Conservation (phyloP, 2,113 vertebrate genomes). For the Lophura nycthemera region DNA sequence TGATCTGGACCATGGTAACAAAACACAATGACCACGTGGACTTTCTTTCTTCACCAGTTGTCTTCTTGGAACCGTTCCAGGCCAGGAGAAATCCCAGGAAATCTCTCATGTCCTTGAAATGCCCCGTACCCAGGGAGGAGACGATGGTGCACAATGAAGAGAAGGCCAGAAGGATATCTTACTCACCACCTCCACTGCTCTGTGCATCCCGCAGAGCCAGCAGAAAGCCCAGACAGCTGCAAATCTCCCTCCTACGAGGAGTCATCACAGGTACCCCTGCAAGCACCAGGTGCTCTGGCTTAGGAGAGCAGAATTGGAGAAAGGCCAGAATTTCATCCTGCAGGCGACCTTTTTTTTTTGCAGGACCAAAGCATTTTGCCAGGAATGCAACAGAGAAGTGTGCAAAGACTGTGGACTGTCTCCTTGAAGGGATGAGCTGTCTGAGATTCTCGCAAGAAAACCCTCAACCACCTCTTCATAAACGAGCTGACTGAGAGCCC, state of each 20-base stretch:
- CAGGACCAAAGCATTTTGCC: background rate
- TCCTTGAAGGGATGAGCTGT: background rate
- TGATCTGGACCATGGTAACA: background rate
- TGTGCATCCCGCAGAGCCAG: background rate
- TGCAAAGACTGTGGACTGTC: background rate
- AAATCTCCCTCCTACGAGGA: background rate
- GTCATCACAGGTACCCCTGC: background rate
- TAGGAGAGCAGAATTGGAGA: background rate
- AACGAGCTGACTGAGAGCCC: background rate
- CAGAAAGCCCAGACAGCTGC: background rate
- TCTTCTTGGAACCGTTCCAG: background rate
- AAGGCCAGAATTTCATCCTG: background rate
- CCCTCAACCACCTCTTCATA: background rate
- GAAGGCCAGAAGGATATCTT: background rate
- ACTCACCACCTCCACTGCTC: background rate
- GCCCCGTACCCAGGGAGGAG: background rate
- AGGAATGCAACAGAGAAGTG: background rate
- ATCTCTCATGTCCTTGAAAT: background rate
- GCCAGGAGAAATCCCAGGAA: background rate
- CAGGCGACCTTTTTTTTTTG: background rate
- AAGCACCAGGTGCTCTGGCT: background rate
- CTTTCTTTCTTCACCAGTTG: background rate
- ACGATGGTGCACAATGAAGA: rapidly evolving
- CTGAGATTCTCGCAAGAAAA: background rate
- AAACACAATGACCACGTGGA: rapidly evolving